phyloP scores from a whole-genome alignment of 2,113 vertebrate species.

The Callopanchax toddi region DNA sequence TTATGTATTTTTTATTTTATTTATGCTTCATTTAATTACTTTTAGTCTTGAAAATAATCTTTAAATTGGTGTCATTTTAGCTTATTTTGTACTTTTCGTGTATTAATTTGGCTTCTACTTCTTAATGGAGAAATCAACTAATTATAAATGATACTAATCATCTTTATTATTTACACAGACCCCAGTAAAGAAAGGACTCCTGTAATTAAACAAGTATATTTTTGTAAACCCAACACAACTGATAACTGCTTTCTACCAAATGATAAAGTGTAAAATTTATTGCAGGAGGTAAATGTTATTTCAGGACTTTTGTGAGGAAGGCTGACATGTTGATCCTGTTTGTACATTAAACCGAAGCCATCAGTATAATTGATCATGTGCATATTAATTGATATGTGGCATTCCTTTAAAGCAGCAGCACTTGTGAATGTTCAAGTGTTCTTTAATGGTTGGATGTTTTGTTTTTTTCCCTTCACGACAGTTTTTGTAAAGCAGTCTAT shows the following conservation, averaged over 20 bases:
- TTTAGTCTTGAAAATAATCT: conserved; percentile 40
- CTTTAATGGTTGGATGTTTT: conserved; percentile 12
- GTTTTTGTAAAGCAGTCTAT: conserved; percentile 89
- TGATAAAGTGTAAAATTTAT: conserved; percentile 51
- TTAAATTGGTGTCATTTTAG: conserved; percentile 26
- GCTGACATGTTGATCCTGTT: conserved; percentile 36
- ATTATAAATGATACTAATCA: conserved; percentile 12
- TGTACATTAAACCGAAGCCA: conserved; percentile 64
- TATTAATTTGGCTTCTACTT: conserved; percentile 18
- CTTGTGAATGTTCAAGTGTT: conserved; percentile 42
- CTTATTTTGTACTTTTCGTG: neutral
- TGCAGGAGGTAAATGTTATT: conserved; percentile 29
- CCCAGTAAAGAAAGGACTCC: conserved; percentile 7
- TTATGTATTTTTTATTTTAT: conserved; percentile 51
- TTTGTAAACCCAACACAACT: conserved; percentile 71
- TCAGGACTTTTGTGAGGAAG: conserved; percentile 28
- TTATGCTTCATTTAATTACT: conserved; percentile 17
- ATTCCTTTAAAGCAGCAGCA: conserved; percentile 56
- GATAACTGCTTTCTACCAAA: conserved; percentile 76
- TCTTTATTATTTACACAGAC: conserved; percentile 29
- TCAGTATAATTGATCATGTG: conserved; percentile 39
- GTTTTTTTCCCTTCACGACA: conserved; percentile 57
- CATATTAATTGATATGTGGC: conserved; percentile 48
- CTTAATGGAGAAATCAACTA: conserved; percentile 6
- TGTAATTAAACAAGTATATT: conserved; percentile 64